Conservation (phyloP, 2,888 invertebrate species). For the Drosophila setosimentum region DNA sequence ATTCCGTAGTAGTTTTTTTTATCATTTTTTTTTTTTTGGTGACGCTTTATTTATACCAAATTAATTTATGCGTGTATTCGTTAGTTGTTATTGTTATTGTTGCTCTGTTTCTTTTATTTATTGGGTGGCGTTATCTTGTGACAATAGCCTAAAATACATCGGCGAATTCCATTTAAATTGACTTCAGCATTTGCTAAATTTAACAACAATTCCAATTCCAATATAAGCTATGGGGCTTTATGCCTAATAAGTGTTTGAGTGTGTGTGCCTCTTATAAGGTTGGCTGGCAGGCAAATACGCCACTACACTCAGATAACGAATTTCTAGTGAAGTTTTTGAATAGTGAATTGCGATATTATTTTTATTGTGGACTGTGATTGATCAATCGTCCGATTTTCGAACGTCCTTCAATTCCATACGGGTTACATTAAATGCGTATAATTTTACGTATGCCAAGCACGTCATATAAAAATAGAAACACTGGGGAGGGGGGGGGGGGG, state of each 20-base stretch:
- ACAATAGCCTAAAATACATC: conserved; percentile 17
- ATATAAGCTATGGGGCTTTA: conserved; percentile 15
- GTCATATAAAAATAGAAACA: not conserved
- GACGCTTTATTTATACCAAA: conserved; percentile 53
- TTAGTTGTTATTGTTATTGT: conserved; percentile 7
- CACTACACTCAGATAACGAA: conserved; percentile 29
- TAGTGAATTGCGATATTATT: conserved; percentile 25
- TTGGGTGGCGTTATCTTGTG: conserved; percentile 26
- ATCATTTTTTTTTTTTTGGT: conserved; percentile 15
- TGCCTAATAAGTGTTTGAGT: conserved; percentile 13
- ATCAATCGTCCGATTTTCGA: conserved; percentile 23
- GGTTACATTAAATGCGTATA: conserved; percentile 37
- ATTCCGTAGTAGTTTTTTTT: conserved; percentile 26
- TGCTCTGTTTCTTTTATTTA: conserved; percentile 1
- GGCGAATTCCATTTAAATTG: conserved; percentile 47
- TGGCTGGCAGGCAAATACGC: not conserved
- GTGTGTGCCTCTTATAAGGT: conserved; percentile 1
- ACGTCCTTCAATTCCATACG: conserved; percentile 45
- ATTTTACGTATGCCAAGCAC: conserved; percentile 55
- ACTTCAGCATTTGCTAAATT: conserved; percentile 31
- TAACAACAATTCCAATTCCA: conserved; percentile 15
- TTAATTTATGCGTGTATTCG: conserved; percentile 39
- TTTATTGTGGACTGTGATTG: conserved; percentile 1
- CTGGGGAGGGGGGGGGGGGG: not conserved
- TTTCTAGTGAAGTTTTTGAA: conserved; percentile 29